phyloP scores from a whole-genome alignment of 2,113 vertebrate species.

The Hystrix cristata region DNA sequence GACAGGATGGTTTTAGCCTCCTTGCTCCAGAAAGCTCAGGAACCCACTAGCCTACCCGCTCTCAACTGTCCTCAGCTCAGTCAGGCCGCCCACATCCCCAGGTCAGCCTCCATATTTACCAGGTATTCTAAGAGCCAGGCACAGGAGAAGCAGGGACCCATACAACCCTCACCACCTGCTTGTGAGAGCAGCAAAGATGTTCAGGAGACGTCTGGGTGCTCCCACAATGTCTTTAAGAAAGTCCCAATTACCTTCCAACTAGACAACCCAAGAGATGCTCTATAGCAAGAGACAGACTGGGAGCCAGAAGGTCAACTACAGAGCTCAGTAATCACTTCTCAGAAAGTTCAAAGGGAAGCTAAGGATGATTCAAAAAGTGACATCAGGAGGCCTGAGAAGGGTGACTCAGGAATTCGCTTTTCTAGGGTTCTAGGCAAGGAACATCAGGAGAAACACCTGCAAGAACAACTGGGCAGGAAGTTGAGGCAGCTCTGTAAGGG shows the following conservation, averaged over 20 bases:
- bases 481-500: background rate
- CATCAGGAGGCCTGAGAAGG: too few species aligned
- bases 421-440: background rate
- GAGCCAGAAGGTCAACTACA: background rate
- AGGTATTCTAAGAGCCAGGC: background rate
- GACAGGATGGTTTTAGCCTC: background rate
- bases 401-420: background rate
- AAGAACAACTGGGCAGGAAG: background rate
- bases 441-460: background rate
- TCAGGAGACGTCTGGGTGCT: background rate
- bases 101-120: background rate
- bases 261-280: background rate
- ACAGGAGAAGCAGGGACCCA: too few species aligned
- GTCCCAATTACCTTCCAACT: accelerated
- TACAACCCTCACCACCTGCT: too few species aligned
- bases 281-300: background rate
- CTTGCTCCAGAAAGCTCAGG: too few species aligned
- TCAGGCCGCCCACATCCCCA: accelerated
- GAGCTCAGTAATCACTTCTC: background rate
- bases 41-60: background rate
- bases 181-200: background rate
- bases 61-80: accelerated
- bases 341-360: background rate
- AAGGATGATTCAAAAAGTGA: background rate
- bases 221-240: accelerated